Base-by-base conservation (phyloP, 1,140 invertebrate species). In the Halotydeus destructor region DNA sequence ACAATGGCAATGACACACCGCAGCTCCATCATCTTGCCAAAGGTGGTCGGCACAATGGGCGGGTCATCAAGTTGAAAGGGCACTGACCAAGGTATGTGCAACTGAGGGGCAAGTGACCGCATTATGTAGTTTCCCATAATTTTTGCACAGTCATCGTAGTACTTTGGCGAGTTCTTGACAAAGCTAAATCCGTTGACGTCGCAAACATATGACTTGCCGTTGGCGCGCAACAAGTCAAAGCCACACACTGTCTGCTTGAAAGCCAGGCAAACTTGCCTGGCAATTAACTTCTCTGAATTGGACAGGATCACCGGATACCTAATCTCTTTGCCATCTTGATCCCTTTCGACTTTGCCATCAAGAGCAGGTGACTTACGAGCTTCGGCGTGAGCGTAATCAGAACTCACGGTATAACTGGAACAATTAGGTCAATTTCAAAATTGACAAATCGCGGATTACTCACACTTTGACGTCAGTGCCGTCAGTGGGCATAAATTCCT, bases 401-500 rank as follows among this genome's bases (percentile, higher is more conserved):
- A 86, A 0, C 93, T 93, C 12, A 89, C 81, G 9, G 83, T 85
- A 55, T 89, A 89, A 14, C 83, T 78, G 70, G 79, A 60, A 2
- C 54, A 30, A 14, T 30, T 30, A 8, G 14, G 27, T 14, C 8
- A 30, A 30, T 9, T 30, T 30, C 27, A 14, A 18, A 4, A 38
- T 8, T 27, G 5, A 8, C 34, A 44, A 6, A 2, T 36, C n/a
- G 11, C 1, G 35, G 35, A 41, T 19, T 36, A 41, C 11, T 12
- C 16, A 27, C 3, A 79, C 77, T 63, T 83, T 83, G 5, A 83
- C 78, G 67, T 83, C 79, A 22, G 78, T 85, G 11, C 94, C 94
- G 71, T 99, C 94, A 19, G 94, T 99, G 1, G 93, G 91, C 89
- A 99, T 99, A 61, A 99, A 99, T 64, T 99, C 93, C 72, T 99